phyloP scores from a whole-genome alignment of 2,888 invertebrate genomes.

The Idaea biselata region DNA sequence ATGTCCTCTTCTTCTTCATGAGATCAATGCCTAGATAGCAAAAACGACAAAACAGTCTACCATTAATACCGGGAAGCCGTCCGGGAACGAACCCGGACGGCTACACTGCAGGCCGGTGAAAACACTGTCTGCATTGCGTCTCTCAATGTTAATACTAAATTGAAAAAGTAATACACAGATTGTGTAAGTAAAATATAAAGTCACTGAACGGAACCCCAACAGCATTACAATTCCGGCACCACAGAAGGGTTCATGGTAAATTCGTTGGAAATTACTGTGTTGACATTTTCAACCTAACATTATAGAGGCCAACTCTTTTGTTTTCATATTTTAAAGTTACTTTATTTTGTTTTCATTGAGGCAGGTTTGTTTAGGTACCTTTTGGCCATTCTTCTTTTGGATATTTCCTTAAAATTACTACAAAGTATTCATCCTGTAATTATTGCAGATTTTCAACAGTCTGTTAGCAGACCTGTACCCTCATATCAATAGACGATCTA shows the following conservation, averaged over 20 bases:
- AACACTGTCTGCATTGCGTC: not conserved
- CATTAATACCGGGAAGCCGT: too few species aligned
- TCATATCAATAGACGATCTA: too few species aligned
- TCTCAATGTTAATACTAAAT: not conserved
- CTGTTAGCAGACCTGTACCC: too few species aligned
- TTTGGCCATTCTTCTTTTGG: not conserved
- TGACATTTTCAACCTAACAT: not conserved
- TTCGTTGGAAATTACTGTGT: not conserved
- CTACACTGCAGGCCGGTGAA: too few species aligned
- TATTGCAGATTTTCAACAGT: too few species aligned
- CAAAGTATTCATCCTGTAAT: too few species aligned
- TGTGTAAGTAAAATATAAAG: not conserved
- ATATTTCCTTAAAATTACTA: not conserved
- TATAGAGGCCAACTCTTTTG: not conserved
- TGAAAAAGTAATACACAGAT: too few species aligned
- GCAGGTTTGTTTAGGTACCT: not conserved
- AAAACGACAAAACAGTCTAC: too few species aligned
- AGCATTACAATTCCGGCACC: not conserved
- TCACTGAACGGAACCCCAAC: not conserved
- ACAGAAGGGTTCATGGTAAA: not conserved
- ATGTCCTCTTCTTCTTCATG: too few species aligned
- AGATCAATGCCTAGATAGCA: too few species aligned
- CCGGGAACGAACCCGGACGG: too few species aligned
- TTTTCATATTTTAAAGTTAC: not conserved
- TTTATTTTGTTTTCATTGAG: not conserved